Evolutionary conservation across 2,797 vertebrate genomes (phyloP), one percentile per base, ranked within the genome.

Genomic region (Notoglanidium macrostoma): DNA sequence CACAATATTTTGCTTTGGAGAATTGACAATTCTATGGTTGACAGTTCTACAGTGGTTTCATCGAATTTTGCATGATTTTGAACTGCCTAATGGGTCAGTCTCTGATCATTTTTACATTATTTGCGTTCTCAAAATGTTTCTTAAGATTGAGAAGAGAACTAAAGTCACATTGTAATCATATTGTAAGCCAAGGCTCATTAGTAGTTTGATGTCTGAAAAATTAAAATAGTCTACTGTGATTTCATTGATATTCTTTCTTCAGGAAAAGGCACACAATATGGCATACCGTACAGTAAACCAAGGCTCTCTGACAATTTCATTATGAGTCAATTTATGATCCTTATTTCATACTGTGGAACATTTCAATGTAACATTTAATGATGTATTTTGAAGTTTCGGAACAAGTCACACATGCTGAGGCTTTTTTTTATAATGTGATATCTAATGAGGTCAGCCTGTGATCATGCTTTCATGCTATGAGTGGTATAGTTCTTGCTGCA

Each of bases 321-420:
- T 63, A 70, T 80, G 51, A 86, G 68, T 86, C 35, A 83, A 49
- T 51, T 77, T 85, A 29, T 70, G 67, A 82, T 89, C 51, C 57
- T 84, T 83, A 85, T 85, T 87, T 68, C 74, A 83, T 55, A 84
- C 82, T 89, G 68, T 85, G 85, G 49, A 49, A 49, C 49, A 10
- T 79, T 88, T 89, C 65, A 87, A 76, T 70, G 59, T 15, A 87
- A 84, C 72, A 23, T 63, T 23, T 65, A 81, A 29, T 81, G 40
- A 65, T 63, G 59, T 65, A 63, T 65, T 29, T 63, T 10, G 57
- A 63, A 29, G 6, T 7, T 63, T 49, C 26, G 46, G 57, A 65
- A 65, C 26, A 57, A 35, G 51, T 67, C n/a, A 67, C 61, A 29
- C 61, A 51, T 11, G 26, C 80, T 51, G 44, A 49, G 61, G 80